These are phyloP conservation scores for Chamaetylas fuelleborni DNA, from an alignment of 2,113 vertebrate genomes.

Conservation along the genomic window DNA sequence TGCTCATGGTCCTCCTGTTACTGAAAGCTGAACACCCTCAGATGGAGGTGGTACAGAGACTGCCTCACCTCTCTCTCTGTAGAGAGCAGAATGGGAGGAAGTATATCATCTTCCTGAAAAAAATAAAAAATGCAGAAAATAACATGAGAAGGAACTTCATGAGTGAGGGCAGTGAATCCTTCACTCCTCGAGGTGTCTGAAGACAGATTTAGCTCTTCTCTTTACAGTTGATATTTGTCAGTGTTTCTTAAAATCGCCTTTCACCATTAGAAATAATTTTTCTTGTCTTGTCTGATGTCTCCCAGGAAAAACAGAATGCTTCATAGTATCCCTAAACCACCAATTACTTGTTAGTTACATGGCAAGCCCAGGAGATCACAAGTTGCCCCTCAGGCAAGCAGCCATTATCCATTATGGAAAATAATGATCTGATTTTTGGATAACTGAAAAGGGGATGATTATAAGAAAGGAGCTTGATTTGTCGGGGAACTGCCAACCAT, in stretches of 20 bases:
- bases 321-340: slow-evolving; percentile 11
- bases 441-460: slow-evolving; percentile 15
- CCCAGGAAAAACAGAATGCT: neutral
- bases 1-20: fast-evolving
- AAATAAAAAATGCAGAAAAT: neutral
- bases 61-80: neutral
- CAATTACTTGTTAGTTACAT: slow-evolving; percentile 28
- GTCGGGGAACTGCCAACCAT: neutral
- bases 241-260: neutral
- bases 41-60: neutral
- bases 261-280: neutral
- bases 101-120: neutral
- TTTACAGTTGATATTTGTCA: neutral
- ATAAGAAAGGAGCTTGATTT: neutral
- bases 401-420: neutral
- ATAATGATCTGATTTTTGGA: slow-evolving; percentile 11
- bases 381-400: neutral
- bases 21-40: neutral
- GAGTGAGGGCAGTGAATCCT: neutral
- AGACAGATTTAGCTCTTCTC: neutral
- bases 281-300: neutral
- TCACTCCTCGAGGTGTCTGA: fast-evolving
- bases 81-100: neutral
- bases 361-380: slow-evolving; percentile 10
- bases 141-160: neutral